These are phyloP conservation scores for Diplodus puntazzo DNA, from an alignment of 2,797 vertebrate genomes.

Conservation along the genomic window DNA sequence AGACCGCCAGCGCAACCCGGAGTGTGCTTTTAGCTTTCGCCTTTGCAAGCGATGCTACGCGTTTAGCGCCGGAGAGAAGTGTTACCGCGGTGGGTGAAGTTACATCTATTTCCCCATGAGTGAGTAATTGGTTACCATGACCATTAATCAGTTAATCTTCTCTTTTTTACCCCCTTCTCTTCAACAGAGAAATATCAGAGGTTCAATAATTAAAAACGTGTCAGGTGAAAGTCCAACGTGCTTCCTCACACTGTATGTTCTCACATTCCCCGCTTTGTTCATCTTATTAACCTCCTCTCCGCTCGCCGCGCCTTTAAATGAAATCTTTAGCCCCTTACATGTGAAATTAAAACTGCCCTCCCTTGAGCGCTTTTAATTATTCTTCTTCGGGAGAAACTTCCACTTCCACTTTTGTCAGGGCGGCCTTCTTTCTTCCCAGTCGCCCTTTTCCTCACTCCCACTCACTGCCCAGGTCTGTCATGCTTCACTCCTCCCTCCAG, in stretches of 20 bases:
- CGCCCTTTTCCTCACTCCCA: slow-evolving; percentile 73
- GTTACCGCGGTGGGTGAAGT: slow-evolving; percentile 60
- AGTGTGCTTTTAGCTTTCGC: slow-evolving; percentile 68
- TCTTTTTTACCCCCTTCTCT: slow-evolving; percentile 72
- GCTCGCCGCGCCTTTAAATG: slow-evolving; percentile 88
- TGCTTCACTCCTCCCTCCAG: slow-evolving; percentile 83
- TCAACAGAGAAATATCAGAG: slow-evolving; percentile 82
- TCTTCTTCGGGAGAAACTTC: slow-evolving; percentile 90
- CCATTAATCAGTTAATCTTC: slow-evolving; percentile 88
- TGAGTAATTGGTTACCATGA: slow-evolving; percentile 83
- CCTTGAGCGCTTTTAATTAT: slow-evolving; percentile 92
- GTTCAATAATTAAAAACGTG: slow-evolving; percentile 91
- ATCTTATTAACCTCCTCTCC: slow-evolving; percentile 90
- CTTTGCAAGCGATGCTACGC: slow-evolving; percentile 42
- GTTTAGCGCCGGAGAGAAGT: slow-evolving; percentile 52
- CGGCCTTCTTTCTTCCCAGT: slow-evolving; percentile 67
- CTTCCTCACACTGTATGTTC: slow-evolving; percentile 87
- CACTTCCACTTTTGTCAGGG: slow-evolving; percentile 85
- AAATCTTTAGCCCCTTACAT: slow-evolving; percentile 92
- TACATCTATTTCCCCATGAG: slow-evolving; percentile 77
- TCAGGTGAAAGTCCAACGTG: slow-evolving; percentile 89
- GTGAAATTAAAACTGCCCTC: slow-evolving; percentile 92
- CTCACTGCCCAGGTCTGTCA: slow-evolving; percentile 87
- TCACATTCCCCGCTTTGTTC: slow-evolving; percentile 90
- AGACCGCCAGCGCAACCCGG: slow-evolving; percentile 56